These are phyloP conservation scores for Taphrorychus bicolor DNA, from an alignment of 2,888 invertebrate species.

Conservation along the genomic window DNA sequence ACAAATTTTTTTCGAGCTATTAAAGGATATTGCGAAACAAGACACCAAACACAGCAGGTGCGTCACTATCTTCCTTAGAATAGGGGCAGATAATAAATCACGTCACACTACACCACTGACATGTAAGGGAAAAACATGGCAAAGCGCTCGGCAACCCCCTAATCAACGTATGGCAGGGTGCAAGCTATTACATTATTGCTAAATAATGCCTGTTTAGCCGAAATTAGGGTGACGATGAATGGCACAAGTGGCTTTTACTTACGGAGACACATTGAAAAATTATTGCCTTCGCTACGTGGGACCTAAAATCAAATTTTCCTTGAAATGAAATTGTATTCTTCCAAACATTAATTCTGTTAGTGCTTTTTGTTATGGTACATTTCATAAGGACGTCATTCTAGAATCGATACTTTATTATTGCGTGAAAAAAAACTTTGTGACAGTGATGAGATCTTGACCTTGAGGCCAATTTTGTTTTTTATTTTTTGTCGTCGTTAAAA, in stretches of 20 bases:
- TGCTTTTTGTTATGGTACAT: too few relatives aligned
- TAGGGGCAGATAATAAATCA: conserved; percentile 21
- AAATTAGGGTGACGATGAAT: conserved; percentile 41
- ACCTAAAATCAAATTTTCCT: conserved; percentile 13
- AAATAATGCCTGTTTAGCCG: conserved; percentile 44
- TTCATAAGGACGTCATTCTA: too few relatives aligned
- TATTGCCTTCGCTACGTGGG: conserved; percentile 8
- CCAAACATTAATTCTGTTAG: not conserved
- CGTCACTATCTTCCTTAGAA: conserved; percentile 23
- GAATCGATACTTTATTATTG: too few relatives aligned
- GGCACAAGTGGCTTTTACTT: conserved; percentile 39
- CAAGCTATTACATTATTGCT: conserved; percentile 46
- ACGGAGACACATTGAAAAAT: conserved; percentile 39
- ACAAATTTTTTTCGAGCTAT: not conserved
- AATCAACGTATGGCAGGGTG: conserved; percentile 44
- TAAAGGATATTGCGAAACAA: conserved; percentile 3
- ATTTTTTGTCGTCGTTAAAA: too few relatives aligned
- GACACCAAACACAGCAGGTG: conserved; percentile 12
- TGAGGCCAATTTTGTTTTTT: too few relatives aligned
- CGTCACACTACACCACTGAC: conserved; percentile 29
- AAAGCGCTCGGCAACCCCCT: conserved; percentile 41
- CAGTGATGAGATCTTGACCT: too few relatives aligned
- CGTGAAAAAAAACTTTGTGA: too few relatives aligned
- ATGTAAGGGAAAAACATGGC: conserved; percentile 36
- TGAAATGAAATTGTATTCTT: conserved; percentile 5